phyloP scores from a whole-genome alignment of 2,113 vertebrate species.

The Calyptommatus sinebrachiatus region DNA sequence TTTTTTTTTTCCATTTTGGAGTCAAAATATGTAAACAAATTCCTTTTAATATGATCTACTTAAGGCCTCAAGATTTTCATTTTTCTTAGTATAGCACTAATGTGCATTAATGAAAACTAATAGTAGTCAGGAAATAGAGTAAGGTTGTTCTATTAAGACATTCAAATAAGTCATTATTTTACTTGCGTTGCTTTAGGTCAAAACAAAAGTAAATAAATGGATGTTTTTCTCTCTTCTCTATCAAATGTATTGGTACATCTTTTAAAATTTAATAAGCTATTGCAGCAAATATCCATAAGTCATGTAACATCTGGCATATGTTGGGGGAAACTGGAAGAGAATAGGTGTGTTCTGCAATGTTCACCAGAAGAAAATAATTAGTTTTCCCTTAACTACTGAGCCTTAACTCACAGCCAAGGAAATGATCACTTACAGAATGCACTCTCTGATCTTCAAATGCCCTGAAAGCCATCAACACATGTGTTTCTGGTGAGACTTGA shows the following conservation, averaged over 20 bases:
- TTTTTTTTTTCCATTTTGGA: background rate
- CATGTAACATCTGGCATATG: background rate
- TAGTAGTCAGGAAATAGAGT: conserved; percentile 38
- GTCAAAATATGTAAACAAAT: conserved; percentile 29
- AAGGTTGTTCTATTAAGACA: conserved; percentile 18
- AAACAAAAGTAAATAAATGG: background rate
- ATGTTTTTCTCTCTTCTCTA: background rate
- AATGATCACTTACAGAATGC: background rate
- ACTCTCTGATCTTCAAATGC: background rate
- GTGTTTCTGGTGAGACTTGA: too few species aligned
- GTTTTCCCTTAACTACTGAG: background rate
- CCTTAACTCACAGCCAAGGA: background rate
- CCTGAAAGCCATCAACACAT: too few species aligned
- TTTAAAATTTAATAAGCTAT: background rate
- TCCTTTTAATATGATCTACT: conserved; percentile 36
- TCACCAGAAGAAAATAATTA: background rate
- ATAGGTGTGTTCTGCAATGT: background rate
- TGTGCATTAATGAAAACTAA: conserved; percentile 40
- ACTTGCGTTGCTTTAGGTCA: conserved; percentile 5
- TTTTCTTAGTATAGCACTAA: conserved; percentile 13
- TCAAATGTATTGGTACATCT: background rate
- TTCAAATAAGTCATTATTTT: conserved; percentile 31
- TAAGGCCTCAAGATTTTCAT: background rate
- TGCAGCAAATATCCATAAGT: background rate
- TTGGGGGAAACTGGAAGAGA: background rate